phyloP scores from a whole-genome alignment of 2,888 invertebrate genomes.

The Gerris lacustris region DNA sequence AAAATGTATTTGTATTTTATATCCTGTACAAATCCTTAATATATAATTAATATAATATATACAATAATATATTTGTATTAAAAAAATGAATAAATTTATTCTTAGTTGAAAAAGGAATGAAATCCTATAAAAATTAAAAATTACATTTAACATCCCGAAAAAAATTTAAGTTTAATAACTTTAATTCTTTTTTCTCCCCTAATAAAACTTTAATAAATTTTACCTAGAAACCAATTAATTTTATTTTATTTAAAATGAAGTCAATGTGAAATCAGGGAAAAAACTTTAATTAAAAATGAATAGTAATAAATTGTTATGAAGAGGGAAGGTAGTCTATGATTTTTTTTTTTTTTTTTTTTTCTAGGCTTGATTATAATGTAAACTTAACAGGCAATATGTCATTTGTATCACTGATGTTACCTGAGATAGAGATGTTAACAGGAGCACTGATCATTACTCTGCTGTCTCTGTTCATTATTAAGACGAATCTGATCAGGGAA shows the following conservation, averaged over 20 bases:
- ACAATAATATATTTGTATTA: background rate
- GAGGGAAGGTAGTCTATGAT: no score
- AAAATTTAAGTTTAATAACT: background rate
- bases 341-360: no score
- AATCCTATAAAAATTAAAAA: background rate
- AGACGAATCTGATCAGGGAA: conserved; percentile 94
- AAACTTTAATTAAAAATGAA: no score
- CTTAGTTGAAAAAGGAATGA: background rate
- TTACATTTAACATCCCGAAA: background rate
- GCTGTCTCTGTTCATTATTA: conserved; percentile 52
- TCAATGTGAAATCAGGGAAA: no score
- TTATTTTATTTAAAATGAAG: no score
- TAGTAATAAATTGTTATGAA: no score
- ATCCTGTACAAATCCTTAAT: background rate
- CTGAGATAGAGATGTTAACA: conserved; percentile 20
- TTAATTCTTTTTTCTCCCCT: no score
- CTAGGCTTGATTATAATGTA: no score
- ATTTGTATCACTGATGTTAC: no score
- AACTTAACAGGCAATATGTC: no score
- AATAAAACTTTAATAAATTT: no score
- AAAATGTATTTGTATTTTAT: background rate
- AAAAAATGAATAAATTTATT: background rate
- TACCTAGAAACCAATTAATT: no score
- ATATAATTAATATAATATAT: background rate
- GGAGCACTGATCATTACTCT: conserved; percentile 18